Evolutionary conservation across 2,797 vertebrate genomes (phyloP).

Genomic region (Cichlasoma orientale): DNA sequence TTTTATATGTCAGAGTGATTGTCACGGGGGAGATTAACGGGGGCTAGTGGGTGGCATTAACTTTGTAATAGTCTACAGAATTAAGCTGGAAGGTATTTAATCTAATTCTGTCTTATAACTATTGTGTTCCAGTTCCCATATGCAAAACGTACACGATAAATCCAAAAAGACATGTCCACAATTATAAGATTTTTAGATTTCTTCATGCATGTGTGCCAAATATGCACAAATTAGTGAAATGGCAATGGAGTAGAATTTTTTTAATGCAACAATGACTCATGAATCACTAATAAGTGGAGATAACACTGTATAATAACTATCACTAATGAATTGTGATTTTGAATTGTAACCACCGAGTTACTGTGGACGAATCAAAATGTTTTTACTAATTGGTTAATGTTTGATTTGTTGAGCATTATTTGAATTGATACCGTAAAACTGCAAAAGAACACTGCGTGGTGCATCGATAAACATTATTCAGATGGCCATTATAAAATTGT

Average conservation of each 20-base stretch:
- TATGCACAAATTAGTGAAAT: background rate
- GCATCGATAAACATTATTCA: background rate
- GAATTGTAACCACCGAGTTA: background rate
- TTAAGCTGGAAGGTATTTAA: slow-evolving; percentile 35
- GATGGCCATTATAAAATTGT: background rate
- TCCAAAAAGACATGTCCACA: background rate
- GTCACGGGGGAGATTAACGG: slow-evolving; percentile 61
- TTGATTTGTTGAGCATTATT: background rate
- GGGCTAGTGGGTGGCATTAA: slow-evolving; percentile 41
- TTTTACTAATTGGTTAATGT: background rate
- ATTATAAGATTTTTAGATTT: background rate
- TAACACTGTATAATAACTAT: background rate
- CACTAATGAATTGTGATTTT: background rate
- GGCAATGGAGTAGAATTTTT: background rate
- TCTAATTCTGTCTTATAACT: slow-evolving; percentile 36
- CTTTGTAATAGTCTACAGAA: slow-evolving; percentile 49
- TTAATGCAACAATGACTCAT: background rate
- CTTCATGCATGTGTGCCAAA: background rate
- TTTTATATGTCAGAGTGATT: slow-evolving; percentile 70
- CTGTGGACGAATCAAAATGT: background rate
- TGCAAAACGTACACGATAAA: slow-evolving; percentile 3
- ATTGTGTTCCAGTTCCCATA: background rate
- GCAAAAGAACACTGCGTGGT: background rate
- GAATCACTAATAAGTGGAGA: background rate
- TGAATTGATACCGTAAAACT: background rate